Evolutionary conservation across 2,888 invertebrate species (phyloP).

Genomic region (Caenorhabditis sp.): DNA sequence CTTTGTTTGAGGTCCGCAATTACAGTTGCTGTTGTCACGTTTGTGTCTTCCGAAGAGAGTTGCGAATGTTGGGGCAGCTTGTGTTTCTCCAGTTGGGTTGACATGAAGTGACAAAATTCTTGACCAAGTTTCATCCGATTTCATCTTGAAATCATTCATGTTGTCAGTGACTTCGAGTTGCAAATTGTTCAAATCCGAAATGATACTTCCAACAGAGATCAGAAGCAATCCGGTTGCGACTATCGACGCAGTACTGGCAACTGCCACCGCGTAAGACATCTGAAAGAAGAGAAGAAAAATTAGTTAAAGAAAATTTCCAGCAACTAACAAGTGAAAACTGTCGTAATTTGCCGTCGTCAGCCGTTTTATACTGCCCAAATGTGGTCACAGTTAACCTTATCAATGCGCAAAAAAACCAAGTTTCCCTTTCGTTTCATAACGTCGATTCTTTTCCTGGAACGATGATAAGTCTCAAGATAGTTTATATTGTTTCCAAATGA

Average conservation of each 20-base stretch:
- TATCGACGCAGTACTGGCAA: slow-evolving; percentile 37
- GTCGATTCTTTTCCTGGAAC: background rate
- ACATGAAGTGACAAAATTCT: slow-evolving; percentile 35
- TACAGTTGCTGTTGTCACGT: slow-evolving; percentile 43
- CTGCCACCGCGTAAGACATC: slow-evolving; percentile 44
- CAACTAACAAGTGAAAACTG: background rate
- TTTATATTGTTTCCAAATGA: too few relatives aligned
- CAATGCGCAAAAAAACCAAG: background rate
- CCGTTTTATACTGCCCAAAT: background rate
- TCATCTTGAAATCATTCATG: slow-evolving; percentile 41
- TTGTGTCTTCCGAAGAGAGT: slow-evolving; percentile 45
- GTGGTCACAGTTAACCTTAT: background rate
- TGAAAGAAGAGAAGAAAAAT: slow-evolving; percentile 9
- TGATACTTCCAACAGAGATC: slow-evolving; percentile 37
- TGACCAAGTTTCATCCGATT: slow-evolving; percentile 45
- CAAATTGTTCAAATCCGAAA: slow-evolving; percentile 37
- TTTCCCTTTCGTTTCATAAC: background rate
- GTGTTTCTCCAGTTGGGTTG: slow-evolving; percentile 34
- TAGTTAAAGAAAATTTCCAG: background rate
- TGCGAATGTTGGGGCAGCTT: slow-evolving; percentile 37
- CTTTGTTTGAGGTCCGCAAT: slow-evolving; percentile 38
- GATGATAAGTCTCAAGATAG: too few relatives aligned
- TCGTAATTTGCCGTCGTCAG: background rate
- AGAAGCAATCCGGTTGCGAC: slow-evolving; percentile 38
- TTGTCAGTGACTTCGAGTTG: slow-evolving; percentile 34